These are phyloP conservation scores for Sebastes nivosus DNA, from an alignment of 2,797 vertebrate genomes.

Conservation along the genomic window DNA sequence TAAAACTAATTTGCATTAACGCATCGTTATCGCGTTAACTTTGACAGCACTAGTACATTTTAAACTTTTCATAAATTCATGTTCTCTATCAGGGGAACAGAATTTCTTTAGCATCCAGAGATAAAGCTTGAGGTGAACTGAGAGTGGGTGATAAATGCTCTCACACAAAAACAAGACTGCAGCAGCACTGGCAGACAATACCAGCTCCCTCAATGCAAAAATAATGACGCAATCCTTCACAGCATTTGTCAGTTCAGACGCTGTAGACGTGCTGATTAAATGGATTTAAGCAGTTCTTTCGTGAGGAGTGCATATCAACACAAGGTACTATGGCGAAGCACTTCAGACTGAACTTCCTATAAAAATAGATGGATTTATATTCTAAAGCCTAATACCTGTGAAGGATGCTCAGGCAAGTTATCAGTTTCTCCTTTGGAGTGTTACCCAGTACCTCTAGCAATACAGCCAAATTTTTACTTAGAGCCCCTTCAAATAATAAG, in stretches of 20 bases:
- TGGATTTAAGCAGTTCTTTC: slow-evolving; percentile 50
- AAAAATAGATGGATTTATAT: slow-evolving; percentile 39
- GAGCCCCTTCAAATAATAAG: neutral
- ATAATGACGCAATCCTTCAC: slow-evolving; percentile 52
- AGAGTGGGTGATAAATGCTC: slow-evolving; percentile 45
- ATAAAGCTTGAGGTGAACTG: slow-evolving; percentile 14
- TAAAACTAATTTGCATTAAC: too few species aligned
- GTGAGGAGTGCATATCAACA: slow-evolving; percentile 45
- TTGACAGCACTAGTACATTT: neutral
- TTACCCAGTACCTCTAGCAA: neutral
- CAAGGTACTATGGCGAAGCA: slow-evolving; percentile 2
- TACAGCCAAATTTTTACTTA: neutral
- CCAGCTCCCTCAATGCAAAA: slow-evolving; percentile 37
- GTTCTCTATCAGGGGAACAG: neutral
- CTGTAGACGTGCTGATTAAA: slow-evolving; percentile 66
- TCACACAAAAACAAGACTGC: slow-evolving; percentile 20
- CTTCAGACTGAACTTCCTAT: slow-evolving; percentile 5
- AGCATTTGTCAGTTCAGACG: slow-evolving; percentile 48
- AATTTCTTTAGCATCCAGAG: neutral
- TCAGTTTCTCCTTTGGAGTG: slow-evolving; percentile 5
- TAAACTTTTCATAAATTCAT: neutral
- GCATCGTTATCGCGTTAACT: too few species aligned
- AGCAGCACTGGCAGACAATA: slow-evolving; percentile 47
- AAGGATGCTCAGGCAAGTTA: slow-evolving; percentile 5
- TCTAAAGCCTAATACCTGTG: slow-evolving; percentile 36